phyloP scores from a whole-genome alignment of 2,888 invertebrate genomes.

The Rhamnusium bicolor region DNA sequence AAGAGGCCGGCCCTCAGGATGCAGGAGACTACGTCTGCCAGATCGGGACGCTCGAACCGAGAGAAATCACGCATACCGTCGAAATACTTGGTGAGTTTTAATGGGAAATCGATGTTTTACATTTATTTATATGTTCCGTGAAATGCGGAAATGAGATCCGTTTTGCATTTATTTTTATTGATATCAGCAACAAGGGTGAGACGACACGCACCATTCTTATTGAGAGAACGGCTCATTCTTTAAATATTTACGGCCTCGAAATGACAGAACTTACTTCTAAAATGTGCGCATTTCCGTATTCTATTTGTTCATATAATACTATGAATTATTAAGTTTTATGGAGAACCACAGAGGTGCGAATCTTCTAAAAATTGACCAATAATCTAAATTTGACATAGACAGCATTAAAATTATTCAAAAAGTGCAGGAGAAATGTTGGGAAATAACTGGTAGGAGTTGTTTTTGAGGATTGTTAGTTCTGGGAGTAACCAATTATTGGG shows the following conservation, averaged over 20 bases:
- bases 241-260: neutral
- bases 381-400: too few species aligned
- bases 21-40: conserved; percentile 81
- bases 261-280: neutral
- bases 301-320: neutral
- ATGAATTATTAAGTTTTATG: too few species aligned
- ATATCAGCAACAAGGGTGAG: neutral
- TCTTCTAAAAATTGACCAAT: too few species aligned
- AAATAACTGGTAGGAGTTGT: too few species aligned
- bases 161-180: conserved; percentile 28
- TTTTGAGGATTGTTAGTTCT: too few species aligned
- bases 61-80: conserved; percentile 79
- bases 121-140: conserved; percentile 31
- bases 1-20: conserved; percentile 77
- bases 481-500: too few species aligned
- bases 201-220: conserved; percentile 11
- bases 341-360: too few species aligned
- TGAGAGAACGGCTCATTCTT: neutral
- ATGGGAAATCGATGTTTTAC: conserved; percentile 49
- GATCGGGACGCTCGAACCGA: conserved; percentile 77
- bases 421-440: too few species aligned
- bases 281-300: neutral
- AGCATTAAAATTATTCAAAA: too few species aligned
- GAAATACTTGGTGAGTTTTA: conserved; percentile 78
- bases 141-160: conserved; percentile 24